A percentile compares a stretch with the other conserved stretches of the same genome.
Evolutionary conservation across 2,113 vertebrate genomes (phyloP).

Genomic region (Nothocercus julius): DNA sequence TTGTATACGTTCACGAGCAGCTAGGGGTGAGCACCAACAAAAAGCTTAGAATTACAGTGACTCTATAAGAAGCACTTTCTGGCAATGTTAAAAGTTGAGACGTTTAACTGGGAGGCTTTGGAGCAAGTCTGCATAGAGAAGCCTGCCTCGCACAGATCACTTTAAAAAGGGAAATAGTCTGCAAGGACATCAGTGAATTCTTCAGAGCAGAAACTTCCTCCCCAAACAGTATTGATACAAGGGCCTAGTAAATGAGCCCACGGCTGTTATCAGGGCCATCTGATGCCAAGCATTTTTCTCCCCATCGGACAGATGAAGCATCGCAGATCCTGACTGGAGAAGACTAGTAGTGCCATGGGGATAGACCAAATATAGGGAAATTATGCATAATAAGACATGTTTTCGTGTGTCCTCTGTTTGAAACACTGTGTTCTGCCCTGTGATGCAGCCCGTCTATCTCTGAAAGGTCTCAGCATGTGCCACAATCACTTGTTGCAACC

Average conservation of each 20-base stretch:
- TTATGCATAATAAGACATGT: not conserved
- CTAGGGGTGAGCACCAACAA: not conserved
- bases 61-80: not conserved
- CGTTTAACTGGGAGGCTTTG: not conserved
- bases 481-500: not conserved
- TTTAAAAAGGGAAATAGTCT: not conserved
- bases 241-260: not conserved
- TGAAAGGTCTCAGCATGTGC: not conserved
- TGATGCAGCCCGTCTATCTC: not conserved
- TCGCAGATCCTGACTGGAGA: not conserved
- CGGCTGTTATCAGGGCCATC: rapidly evolving
- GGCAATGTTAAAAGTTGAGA: not conserved
- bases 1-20: not conserved
- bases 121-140: not conserved
- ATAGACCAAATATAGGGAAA: rapidly evolving
- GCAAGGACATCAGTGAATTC: not conserved
- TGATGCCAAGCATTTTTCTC: not conserved
- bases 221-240: not conserved
- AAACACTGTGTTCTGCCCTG: not conserved
- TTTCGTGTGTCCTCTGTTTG: not conserved
- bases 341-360: not conserved
- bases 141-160: not conserved
- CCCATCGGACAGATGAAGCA: not conserved
- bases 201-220: not conserved
- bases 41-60: not conserved